Base-by-base conservation (phyloP, 2,113 vertebrate genomes). In the Papio anubis region DNA sequence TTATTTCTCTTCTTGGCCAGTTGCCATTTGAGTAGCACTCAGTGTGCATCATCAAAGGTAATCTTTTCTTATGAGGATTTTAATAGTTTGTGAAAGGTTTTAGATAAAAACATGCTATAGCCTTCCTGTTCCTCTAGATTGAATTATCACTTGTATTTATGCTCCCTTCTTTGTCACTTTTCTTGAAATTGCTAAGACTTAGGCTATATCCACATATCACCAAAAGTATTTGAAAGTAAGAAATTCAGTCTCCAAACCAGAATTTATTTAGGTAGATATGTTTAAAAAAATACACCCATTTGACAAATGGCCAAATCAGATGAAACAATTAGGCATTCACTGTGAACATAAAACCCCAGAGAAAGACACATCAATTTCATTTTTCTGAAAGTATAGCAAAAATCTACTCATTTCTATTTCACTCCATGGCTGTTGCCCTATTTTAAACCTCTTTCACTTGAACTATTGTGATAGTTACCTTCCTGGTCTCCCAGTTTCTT, bases 51-150 rank as follows among this genome's bases (percentile, higher is more conserved):
- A 83, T 40, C 61, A 32, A 64, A 96, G 73, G 38, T 90, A 94
- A 88, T 95, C 68, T 70, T 97, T 96, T 17, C 61, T 90, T 88
- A 93, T 80, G 55, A 85, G 20, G 70, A 59, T 97, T 83, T 97
- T 91, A 93, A 97, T 92, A 95, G 92, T 95, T 97, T 83, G 88
- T 73, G 30, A 96, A 96, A 66, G 17, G 9, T 68, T 92, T 97
- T 92, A 35, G 66, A 90, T 88, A 95, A 92, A 95, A 52, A 32
- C 17, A 96, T 59, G 32, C 35, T 59, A 17, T 48, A 93, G 23
- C n/a, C 23, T 93, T 93, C 93, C 50, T 94, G 61, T 11, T 84
- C 8, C 79, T 94, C 89, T 91, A 45, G 72, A 78, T 72, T 64
- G 43, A 95, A 79, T 95, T 86, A 88, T 85, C 81, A 93, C 64